Base-by-base conservation (phyloP, 2,888 invertebrate species). In the Andrena minutula region DNA sequence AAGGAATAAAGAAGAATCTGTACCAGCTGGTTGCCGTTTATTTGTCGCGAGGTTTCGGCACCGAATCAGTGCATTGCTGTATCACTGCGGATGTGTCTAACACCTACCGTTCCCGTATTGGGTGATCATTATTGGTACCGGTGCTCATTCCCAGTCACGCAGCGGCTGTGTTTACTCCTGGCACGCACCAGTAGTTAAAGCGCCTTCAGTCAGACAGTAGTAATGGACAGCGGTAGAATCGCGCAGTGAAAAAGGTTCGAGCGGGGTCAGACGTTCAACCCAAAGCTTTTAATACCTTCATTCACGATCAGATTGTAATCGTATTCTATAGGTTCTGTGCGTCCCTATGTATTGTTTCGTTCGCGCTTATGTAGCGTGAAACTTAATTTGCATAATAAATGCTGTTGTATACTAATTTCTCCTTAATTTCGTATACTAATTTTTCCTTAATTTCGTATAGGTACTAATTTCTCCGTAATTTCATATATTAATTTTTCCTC, bases 161-260 rank as follows among this genome's bases (percentile, higher is more conserved):
- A 84, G 75, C 65, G 76, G 47, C 69, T 63, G 64, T 84, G 83
- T 84, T 84, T 78, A 76, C 79, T 61, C 2, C 79, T 47, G n/a
- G 8, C 79, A 72, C 75, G 60, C 58, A n/a, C 47, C 71, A 78
- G 78, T 82, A 72, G 74, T 74, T 63, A 26, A 41, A 82, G 23
- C 63, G 4, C 2, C 16, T 82, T 68, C 41, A 26, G 69, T 69
- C 83, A 75, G 79, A 69, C 82, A 65, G 72, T 72, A 65, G 60
- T 64, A 72, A 78, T 20, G 73, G 69, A 75, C 75, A 72, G 72
- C 68, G 10, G 64, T 61, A 65, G 28, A 23, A 56, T 63, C 60
- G 35, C 60, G 51, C 26, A 49, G 75, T 75, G 26, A 47, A 78
- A 56, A 69, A 64, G 35, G 8, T n/a, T 30, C 35, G 16, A 5